phyloP scores from a whole-genome alignment of 2,888 invertebrate genomes.

The Cancer borealis region DNA sequence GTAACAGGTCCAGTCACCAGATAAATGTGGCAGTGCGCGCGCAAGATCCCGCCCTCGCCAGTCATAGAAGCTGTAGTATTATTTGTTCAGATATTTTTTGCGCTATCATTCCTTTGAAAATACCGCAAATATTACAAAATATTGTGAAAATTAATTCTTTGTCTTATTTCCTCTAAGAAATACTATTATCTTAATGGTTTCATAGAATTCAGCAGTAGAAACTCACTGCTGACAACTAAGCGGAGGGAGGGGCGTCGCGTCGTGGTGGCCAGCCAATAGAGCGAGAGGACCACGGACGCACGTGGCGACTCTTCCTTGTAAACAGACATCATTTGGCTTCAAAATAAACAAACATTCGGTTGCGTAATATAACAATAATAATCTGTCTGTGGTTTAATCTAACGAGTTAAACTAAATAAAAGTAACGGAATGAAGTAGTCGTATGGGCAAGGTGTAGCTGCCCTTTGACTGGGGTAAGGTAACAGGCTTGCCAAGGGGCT shows the following conservation, averaged over 20 bases:
- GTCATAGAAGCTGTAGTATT: background rate
- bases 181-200: background rate
- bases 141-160: too few relatives aligned
- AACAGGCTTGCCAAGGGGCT: background rate
- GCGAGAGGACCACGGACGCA: background rate
- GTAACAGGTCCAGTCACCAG: slow-evolving; percentile 33
- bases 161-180: background rate
- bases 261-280: background rate
- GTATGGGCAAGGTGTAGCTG: background rate
- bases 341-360: background rate
- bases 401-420: background rate
- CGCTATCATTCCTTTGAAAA: background rate
- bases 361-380: background rate
- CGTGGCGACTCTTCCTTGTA: slow-evolving; percentile 2
- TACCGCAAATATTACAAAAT: background rate
- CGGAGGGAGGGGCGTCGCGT: background rate
- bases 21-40: slow-evolving; percentile 45
- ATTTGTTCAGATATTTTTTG: background rate
- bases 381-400: background rate
- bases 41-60: background rate
- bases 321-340: background rate
- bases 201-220: background rate
- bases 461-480: background rate
- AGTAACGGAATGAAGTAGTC: background rate
- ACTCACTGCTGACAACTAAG: background rate